phyloP scores from a whole-genome alignment of 2,888 invertebrate species.

The Diarsia dahlii region DNA sequence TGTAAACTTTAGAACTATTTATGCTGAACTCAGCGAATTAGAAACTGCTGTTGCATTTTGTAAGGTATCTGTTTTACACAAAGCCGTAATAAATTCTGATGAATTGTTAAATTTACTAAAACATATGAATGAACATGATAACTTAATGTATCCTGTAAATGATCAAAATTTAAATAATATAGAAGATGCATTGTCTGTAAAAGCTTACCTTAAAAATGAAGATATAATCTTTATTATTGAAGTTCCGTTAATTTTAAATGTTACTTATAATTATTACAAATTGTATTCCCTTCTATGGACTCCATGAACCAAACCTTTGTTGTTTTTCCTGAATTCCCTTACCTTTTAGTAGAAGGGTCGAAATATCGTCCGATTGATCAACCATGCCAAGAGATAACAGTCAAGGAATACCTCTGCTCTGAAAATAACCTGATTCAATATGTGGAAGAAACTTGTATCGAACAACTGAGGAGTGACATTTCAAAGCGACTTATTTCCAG shows the following conservation, averaged over 20 bases:
- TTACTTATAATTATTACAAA: neutral
- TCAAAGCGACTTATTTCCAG: too few relatives aligned
- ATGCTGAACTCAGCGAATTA: neutral
- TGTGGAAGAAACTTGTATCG: conserved; percentile 3
- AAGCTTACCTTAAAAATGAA: conserved; percentile 1
- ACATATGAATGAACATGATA: too few relatives aligned
- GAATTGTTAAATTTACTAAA: neutral
- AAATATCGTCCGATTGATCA: neutral
- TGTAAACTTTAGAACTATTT: conserved; percentile 7
- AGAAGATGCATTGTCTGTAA: neutral
- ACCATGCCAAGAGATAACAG: conserved; percentile 1
- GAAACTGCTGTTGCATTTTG: conserved; percentile 6
- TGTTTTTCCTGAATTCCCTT: too few relatives aligned
- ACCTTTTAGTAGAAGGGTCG: neutral
- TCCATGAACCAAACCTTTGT: neutral
- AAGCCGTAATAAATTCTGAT: neutral
- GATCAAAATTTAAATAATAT: neutral
- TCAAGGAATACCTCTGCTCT: conserved; percentile 8
- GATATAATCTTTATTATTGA: neutral
- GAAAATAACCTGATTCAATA: neutral
- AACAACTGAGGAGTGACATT: neutral
- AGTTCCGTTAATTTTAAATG: neutral
- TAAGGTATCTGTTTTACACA: conserved; percentile 1
- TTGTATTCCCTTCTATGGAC: neutral
- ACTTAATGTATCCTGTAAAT: neutral